A percentile compares a stretch with the other conserved stretches of the same genome.
Conservation (phyloP, 2,888 invertebrate species). For the Drosophila mettleri region DNA sequence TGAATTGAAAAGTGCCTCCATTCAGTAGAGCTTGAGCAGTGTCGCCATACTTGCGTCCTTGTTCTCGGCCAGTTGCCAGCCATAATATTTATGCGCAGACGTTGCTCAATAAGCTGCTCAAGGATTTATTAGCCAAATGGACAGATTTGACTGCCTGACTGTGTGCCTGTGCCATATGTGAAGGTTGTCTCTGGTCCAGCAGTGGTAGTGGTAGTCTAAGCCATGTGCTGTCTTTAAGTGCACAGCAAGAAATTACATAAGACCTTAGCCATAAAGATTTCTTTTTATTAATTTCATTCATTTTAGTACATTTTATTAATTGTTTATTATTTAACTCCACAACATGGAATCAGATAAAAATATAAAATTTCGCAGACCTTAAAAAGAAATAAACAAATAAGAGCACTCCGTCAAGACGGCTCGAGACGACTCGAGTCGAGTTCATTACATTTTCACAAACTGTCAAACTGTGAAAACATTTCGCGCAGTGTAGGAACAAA, state of each 20-base stretch:
- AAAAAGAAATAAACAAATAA: too few relatives aligned
- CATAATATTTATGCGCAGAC: constrained; percentile 81
- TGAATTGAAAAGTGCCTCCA: constrained; percentile 59
- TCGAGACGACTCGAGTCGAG: too few relatives aligned
- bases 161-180: constrained; percentile 62
- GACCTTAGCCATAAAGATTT: not conserved
- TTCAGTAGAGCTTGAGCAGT: constrained; percentile 21
- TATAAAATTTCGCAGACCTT: too few relatives aligned
- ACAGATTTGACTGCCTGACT: constrained; percentile 84
- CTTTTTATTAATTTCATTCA: too few relatives aligned
- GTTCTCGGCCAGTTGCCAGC: constrained; percentile 64
- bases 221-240: constrained; percentile 31
- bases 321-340: too few relatives aligned
- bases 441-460: too few relatives aligned
- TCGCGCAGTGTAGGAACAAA: constrained; percentile 36
- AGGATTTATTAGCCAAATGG: constrained; percentile 85
- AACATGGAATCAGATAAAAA: too few relatives aligned
- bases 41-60: constrained; percentile 27
- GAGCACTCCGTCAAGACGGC: too few relatives aligned
- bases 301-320: too few relatives aligned
- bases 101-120: constrained; percentile 83
- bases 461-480: too few relatives aligned
- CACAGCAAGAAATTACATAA: constrained; percentile 57
- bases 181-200: constrained; percentile 39
- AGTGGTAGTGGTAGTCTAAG: constrained; percentile 8